Percentiles rank a stretch among this genome's conserved stretches.
phyloP scores from a whole-genome alignment of 2,113 vertebrate species.

The Misgurnus mizolepis region DNA sequence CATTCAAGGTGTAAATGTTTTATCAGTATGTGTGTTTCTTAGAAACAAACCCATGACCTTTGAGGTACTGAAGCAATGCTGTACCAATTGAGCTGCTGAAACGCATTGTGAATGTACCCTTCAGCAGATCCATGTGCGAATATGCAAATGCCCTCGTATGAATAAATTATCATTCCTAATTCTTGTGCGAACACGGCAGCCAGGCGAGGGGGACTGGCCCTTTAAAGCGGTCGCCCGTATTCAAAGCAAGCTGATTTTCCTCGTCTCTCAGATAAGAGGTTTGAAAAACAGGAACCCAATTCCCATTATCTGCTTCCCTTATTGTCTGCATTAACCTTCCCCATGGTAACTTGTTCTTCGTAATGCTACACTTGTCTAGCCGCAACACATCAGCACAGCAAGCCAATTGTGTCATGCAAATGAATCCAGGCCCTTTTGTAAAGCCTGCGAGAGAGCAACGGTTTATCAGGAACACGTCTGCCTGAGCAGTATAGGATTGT shows the following conservation, averaged over 20 bases:
- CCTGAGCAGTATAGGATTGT: constrained; percentile 64
- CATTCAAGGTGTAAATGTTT: too few species aligned
- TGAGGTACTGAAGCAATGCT: too few species aligned
- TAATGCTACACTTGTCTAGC: constrained; percentile 97
- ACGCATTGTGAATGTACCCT: not conserved
- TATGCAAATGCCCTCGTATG: constrained; percentile 33
- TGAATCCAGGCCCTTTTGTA: constrained; percentile 88
- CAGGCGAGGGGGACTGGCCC: constrained; percentile 59
- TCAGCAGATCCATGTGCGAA: constrained; percentile 8
- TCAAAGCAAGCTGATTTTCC: constrained; percentile 78
- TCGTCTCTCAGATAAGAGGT: constrained; percentile 79
- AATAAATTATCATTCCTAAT: constrained; percentile 42
- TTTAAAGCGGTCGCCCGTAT: constrained; percentile 75
- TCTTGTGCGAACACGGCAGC: constrained; percentile 23
- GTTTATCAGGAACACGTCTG: constrained; percentile 77
- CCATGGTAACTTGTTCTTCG: constrained; percentile 90
- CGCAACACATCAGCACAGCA: constrained; percentile 86
- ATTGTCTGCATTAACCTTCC: constrained; percentile 95
- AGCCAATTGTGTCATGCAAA: constrained; percentile 98
- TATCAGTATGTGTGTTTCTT: too few species aligned
- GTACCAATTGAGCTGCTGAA: too few species aligned
- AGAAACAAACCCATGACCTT: too few species aligned
- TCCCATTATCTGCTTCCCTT: constrained; percentile 85
- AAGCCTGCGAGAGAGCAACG: constrained; percentile 72
- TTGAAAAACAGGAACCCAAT: constrained; percentile 86